Conservation (phyloP, 2,888 invertebrate genomes). For the Merodon equestris region DNA sequence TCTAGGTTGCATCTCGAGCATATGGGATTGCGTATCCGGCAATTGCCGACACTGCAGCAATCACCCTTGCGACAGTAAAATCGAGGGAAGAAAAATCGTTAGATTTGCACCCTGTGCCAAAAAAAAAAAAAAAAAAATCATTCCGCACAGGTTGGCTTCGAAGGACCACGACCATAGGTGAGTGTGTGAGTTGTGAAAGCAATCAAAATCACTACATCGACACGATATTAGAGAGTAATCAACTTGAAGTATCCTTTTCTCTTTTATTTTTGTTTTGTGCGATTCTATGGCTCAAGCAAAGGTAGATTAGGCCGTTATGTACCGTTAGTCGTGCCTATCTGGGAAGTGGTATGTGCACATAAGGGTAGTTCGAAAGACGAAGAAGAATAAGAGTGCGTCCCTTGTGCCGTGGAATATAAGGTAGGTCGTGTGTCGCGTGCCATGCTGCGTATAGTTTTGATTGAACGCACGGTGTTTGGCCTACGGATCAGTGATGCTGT, state of each 20-base stretch:
- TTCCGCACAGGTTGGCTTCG: slow-evolving; percentile 46
- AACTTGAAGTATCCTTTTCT: slow-evolving; percentile 62
- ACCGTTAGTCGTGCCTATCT: slow-evolving; percentile 37
- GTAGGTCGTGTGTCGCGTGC: slow-evolving; percentile 69
- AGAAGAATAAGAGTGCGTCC: slow-evolving; percentile 24
- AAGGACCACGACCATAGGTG: slow-evolving; percentile 33
- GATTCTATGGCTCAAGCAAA: slow-evolving; percentile 45
- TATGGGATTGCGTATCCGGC: slow-evolving; percentile 40
- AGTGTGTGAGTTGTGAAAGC: slow-evolving; percentile 68
- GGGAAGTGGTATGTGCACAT: slow-evolving; percentile 40
- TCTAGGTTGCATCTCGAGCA: slow-evolving; percentile 10
- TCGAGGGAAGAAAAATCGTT: no score
- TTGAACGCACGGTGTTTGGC: slow-evolving; percentile 58
- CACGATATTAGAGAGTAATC: slow-evolving; percentile 69
- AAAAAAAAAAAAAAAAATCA: slow-evolving; percentile 25
- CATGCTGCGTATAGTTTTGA: slow-evolving; percentile 68
- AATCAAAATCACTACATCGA: slow-evolving; percentile 69
- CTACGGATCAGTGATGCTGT: slow-evolving; percentile 60
- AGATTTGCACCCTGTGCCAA: not conserved
- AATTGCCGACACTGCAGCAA: slow-evolving; percentile 22
- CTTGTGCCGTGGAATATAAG: slow-evolving; percentile 42
- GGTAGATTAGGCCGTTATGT: slow-evolving; percentile 39
- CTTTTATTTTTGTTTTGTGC: slow-evolving; percentile 6
- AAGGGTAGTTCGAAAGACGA: slow-evolving; percentile 25
- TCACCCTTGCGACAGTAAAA: slow-evolving; percentile 31